phyloP scores from a whole-genome alignment of 2,888 invertebrate genomes.

The Sycophila texana region DNA sequence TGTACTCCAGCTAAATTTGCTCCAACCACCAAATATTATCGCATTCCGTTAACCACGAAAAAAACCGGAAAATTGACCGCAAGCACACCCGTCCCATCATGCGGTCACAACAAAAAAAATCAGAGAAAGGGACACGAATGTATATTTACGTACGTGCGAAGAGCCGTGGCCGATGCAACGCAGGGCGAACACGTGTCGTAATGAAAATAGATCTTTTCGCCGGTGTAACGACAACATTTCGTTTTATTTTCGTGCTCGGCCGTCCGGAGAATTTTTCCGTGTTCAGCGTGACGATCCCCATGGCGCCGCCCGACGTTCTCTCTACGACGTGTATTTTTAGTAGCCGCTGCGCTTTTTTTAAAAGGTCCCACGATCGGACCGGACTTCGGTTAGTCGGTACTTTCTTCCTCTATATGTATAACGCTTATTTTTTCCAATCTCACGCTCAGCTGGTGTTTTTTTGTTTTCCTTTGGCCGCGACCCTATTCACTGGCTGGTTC shows the following conservation, averaged over 20 bases:
- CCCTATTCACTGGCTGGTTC: no score
- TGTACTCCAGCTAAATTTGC: no score
- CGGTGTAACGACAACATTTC: background rate
- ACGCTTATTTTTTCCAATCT: conserved; percentile 8
- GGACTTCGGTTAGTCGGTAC: background rate
- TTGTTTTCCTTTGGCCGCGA: background rate
- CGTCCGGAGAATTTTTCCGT: background rate
- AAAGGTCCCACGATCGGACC: background rate
- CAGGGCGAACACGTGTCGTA: background rate
- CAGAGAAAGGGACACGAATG: no score
- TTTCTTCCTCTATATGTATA: background rate
- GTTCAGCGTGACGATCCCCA: background rate
- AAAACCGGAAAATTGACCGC: no score
- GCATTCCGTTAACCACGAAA: no score
- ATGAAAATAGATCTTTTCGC: conserved; percentile 7
- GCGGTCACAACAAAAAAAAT: no score
- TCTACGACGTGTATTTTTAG: conserved; percentile 17
- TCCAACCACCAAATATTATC: no score
- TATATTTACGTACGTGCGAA: no score
- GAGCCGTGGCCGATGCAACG: no score
- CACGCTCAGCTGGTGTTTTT: background rate
- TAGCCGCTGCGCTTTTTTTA: background rate
- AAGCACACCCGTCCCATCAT: no score
- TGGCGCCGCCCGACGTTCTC: background rate
- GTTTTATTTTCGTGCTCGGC: conserved; percentile 15